Percentiles rank a stretch among this genome's conserved stretches.
Conservation (phyloP, 2,888 invertebrate genomes). For the Fragum whitleyi region DNA sequence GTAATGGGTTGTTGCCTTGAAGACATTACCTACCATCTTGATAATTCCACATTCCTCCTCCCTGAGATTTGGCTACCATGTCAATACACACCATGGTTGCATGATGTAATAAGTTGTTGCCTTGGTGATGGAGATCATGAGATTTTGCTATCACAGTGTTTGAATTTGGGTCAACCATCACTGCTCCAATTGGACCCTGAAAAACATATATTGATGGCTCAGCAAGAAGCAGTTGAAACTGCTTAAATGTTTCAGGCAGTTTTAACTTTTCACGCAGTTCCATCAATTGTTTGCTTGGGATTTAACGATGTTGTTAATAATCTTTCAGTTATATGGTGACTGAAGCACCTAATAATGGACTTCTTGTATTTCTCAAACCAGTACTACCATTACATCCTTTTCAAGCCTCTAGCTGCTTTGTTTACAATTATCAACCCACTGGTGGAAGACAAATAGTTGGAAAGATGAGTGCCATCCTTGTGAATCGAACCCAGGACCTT, state of each 20-base stretch:
- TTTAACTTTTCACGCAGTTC: not conserved
- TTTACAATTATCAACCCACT: too few relatives aligned
- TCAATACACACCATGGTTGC: slow-evolving; percentile 94
- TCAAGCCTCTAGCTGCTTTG: too few relatives aligned
- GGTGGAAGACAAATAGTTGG: too few relatives aligned
- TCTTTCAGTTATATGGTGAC: too few relatives aligned
- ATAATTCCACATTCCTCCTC: slow-evolving; percentile 89
- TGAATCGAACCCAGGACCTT: too few relatives aligned
- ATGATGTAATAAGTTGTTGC: slow-evolving; percentile 92
- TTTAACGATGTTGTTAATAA: too few relatives aligned
- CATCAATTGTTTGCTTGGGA: too few relatives aligned
- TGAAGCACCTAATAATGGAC: too few relatives aligned
- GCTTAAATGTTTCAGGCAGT: not conserved
- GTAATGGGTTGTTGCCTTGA: not conserved
- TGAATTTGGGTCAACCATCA: slow-evolving; percentile 91
- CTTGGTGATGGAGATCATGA: slow-evolving; percentile 84
- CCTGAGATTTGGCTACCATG: slow-evolving; percentile 92
- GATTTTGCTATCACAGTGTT: slow-evolving; percentile 90
- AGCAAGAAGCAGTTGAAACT: too few relatives aligned
- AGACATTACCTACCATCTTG: slow-evolving; percentile 22
- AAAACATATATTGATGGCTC: slow-evolving; percentile 5
- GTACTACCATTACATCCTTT: too few relatives aligned
- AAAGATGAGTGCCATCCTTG: too few relatives aligned
- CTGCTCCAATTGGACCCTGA: slow-evolving; percentile 85
- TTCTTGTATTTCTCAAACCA: too few relatives aligned